phyloP scores from a whole-genome alignment of 2,113 vertebrate genomes.

The Casuarius casuarius region DNA sequence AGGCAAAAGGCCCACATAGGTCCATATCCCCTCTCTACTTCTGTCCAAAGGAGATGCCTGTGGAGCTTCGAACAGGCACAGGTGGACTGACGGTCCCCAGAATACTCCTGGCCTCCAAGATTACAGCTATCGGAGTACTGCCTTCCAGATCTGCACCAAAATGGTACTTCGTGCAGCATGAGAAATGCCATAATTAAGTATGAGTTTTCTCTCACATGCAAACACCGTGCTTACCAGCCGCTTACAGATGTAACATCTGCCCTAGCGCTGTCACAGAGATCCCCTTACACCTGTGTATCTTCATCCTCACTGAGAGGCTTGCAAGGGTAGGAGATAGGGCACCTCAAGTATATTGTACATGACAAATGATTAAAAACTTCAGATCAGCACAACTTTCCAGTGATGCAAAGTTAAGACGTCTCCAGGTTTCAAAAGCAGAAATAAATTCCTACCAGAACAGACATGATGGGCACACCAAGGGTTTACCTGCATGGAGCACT shows the following conservation, averaged over 20 bases:
- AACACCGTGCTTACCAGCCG: rapidly evolving
- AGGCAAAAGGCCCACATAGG: neutral
- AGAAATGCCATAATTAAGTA: neutral
- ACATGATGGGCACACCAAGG: neutral
- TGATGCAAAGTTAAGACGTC: neutral
- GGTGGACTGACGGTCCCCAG: rapidly evolving
- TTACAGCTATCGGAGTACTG: neutral
- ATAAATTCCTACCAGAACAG: neutral
- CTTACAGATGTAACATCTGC: neutral
- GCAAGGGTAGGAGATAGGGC: too few relatives aligned
- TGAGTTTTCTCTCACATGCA: neutral
- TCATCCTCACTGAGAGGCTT: neutral
- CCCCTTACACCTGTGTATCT: neutral
- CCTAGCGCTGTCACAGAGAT: neutral
- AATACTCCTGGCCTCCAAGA: rapidly evolving
- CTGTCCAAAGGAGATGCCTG: neutral
- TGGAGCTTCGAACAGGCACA: neutral
- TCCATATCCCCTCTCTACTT: neutral
- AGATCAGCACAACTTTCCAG: neutral
- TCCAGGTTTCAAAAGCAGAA: neutral
- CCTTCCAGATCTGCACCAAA: neutral
- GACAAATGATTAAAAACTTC: neutral
- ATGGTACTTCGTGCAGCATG: neutral
- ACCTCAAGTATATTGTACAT: neutral
- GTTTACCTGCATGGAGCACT: rapidly evolving